phyloP scores from a whole-genome alignment of 2,888 invertebrate species.

The Caenorhabditis panamensis region DNA sequence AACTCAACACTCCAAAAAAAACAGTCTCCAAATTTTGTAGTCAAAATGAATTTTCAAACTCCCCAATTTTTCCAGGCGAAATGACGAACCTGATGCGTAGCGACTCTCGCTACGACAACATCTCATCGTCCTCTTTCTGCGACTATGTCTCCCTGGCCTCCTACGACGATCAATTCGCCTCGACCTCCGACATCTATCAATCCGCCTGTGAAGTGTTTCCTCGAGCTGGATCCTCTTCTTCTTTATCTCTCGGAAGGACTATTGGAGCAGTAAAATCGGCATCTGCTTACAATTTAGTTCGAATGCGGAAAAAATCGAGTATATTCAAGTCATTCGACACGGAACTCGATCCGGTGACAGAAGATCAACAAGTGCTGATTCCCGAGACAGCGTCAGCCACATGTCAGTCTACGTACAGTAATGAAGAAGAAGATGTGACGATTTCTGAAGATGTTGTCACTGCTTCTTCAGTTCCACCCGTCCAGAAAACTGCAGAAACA shows the following conservation, averaged over 20 bases:
- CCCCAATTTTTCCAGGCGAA: slow-evolving; percentile 35
- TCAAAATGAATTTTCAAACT: slow-evolving; percentile 3
- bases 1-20: too few species aligned
- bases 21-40: too few species aligned
- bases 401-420: slow-evolving; percentile 50
- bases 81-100: slow-evolving; percentile 63
- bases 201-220: slow-evolving; percentile 63
- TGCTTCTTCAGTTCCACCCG: not conserved
- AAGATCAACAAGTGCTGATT: slow-evolving; percentile 51
- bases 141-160: slow-evolving; percentile 67
- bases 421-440: slow-evolving; percentile 55
- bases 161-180: slow-evolving; percentile 55
- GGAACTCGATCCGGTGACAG: slow-evolving; percentile 68
- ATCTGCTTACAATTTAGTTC: slow-evolving; percentile 67
- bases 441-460: slow-evolving; percentile 43
- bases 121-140: slow-evolving; percentile 72
- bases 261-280: slow-evolving; percentile 65
- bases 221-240: slow-evolving; percentile 9
- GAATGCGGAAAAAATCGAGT: slow-evolving; percentile 61
- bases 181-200: slow-evolving; percentile 69
- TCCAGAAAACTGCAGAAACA: not conserved
- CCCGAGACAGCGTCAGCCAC: slow-evolving; percentile 45
- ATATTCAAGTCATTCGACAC: slow-evolving; percentile 72
- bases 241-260: slow-evolving; percentile 18
- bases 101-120: slow-evolving; percentile 72